phyloP scores from a whole-genome alignment of 2,888 invertebrate genomes.

The Nymphalis polychloros region DNA sequence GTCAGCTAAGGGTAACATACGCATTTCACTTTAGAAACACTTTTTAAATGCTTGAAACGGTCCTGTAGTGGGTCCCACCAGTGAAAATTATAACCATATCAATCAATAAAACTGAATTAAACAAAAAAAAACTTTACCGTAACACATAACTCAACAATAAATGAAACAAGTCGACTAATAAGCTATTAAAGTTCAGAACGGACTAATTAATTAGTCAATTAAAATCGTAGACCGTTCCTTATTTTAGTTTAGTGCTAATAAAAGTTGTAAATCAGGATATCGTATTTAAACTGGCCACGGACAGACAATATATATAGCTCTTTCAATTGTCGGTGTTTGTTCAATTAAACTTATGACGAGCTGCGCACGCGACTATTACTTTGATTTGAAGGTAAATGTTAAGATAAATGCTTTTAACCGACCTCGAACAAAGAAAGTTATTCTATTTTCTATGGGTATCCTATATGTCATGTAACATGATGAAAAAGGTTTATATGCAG shows the following conservation, averaged over 20 bases:
- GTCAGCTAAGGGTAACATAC: no score
- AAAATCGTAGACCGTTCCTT: constrained; percentile 53
- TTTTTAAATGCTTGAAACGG: no score
- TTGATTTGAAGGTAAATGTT: no score
- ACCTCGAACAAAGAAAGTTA: no score
- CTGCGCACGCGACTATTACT: not conserved
- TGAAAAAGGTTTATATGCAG: no score
- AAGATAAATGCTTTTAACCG: no score
- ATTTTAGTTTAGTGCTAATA: constrained; percentile 55
- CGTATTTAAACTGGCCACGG: constrained; percentile 44
- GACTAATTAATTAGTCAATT: constrained; percentile 65
- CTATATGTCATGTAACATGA: no score
- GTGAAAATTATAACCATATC: no score
- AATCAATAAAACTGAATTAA: not conserved
- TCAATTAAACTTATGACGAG: not conserved
- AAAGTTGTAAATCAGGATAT: constrained; percentile 53
- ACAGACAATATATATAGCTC: constrained; percentile 10
- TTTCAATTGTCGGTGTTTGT: constrained; percentile 12
- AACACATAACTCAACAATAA: constrained; percentile 33
- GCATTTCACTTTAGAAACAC: no score
- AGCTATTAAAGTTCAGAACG: constrained; percentile 55
- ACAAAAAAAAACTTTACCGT: constrained; percentile 12
- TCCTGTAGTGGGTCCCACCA: no score
- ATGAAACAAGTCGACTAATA: constrained; percentile 42
- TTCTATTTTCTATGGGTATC: no score